These are phyloP conservation scores for Drosophila kanapiae DNA, from an alignment of 1,140 invertebrate genomes.

Conservation along the genomic window DNA sequence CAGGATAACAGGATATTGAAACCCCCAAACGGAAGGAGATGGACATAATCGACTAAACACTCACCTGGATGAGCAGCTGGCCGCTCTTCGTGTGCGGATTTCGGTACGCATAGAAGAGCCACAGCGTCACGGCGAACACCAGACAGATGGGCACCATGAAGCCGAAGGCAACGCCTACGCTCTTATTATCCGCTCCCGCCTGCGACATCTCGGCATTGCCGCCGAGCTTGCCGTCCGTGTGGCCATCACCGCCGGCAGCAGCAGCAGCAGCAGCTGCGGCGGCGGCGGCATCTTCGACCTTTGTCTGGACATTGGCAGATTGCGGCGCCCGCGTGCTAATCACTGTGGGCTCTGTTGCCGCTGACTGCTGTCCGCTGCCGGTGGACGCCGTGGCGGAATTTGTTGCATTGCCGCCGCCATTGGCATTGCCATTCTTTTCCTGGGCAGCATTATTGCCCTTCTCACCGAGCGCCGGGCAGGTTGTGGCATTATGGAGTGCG, in stretches of 20 bases:
- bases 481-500: slow-evolving; percentile 81
- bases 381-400: slow-evolving; percentile 7
- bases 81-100: slow-evolving; percentile 98
- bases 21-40: background rate
- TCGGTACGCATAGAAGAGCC: slow-evolving; percentile 97
- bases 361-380: background rate
- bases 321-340: slow-evolving; percentile 48
- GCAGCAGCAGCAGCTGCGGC: no score
- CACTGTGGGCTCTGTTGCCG: slow-evolving; percentile 53
- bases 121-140: slow-evolving; percentile 87
- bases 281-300: background rate
- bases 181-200: slow-evolving; percentile 61
- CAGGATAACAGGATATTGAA: slow-evolving; percentile 1
- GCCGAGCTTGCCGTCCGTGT: slow-evolving; percentile 40
- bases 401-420: slow-evolving; percentile 1
- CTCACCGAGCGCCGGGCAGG: slow-evolving; percentile 85
- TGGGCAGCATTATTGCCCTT: slow-evolving; percentile 79
- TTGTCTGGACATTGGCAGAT: background rate
- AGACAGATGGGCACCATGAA: slow-evolving; percentile 82
- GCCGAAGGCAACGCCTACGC: slow-evolving; percentile 74
- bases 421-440: slow-evolving; percentile 14
- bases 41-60: background rate
- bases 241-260: background rate
- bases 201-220: slow-evolving; percentile 44
- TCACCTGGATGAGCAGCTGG: slow-evolving; percentile 97